Base-by-base conservation (phyloP, 2,797 vertebrate species). In the Threskiornis aethiopicus region DNA sequence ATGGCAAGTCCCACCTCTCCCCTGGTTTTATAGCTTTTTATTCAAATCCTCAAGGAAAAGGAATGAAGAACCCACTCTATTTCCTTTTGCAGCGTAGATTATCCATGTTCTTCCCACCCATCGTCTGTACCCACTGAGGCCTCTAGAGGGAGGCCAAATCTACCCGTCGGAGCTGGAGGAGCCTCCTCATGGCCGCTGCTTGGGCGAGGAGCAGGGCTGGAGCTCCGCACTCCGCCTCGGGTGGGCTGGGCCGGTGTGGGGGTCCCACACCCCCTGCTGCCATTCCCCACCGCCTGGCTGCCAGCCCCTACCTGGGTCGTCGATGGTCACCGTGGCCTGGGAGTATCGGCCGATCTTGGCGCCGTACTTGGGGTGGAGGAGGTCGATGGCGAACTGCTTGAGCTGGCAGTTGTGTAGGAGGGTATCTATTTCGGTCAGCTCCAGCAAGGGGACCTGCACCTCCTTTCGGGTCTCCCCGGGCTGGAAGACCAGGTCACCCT, bases 331-430 rank as follows among this genome's bases (percentile, higher is more conserved):
- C 0, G 99, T 99, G 89, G 99, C 98, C 59, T 98, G 98, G 3
- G 99, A 98, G 93, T 99, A 99, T 84, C 98, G 98, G 64, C 99
- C 99, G 14, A 99, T 97, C 93, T 99, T 99, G 79, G 99, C 99
- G 0, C 99, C 99, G 1, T 99, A 98, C 81, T 98, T 99, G 76
- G 99, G 99, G 84, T 99, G 99, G 92, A 98, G 99, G 79, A 99
- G 99, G 76, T 99, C 99, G 93, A 99, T 73, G 28, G 98, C 95
- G 46, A 99, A 99, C 95, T 99, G 99, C 93, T 99, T 99, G 88
- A 98, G 91, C 96, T 99, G 99, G 86, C 93, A 98, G 81, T 98
- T 98, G 33, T 98, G 98, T 73, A 99, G 97, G 35, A 99, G 98
- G 33, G 98, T 95, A 16, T 99, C 99, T n/a, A 98, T 98, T 93